Conservation (phyloP, 2,113 vertebrate species). For the Sapajus apella region DNA sequence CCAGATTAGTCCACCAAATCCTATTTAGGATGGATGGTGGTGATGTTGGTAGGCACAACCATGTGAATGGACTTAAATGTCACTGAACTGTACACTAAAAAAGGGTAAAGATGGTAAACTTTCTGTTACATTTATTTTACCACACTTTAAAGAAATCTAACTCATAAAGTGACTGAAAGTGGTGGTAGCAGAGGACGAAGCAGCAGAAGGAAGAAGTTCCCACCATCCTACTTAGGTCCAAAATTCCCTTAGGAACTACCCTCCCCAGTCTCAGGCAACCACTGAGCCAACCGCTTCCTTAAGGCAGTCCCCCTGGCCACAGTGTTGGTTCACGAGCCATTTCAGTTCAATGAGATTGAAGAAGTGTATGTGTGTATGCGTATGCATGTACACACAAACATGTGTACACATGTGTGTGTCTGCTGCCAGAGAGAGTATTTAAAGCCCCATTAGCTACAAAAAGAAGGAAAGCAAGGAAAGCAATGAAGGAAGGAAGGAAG, state of each 20-base stretch:
- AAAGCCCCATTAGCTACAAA: too few relatives aligned
- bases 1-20: not conserved
- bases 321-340: not conserved
- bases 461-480: too few relatives aligned
- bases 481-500: too few relatives aligned
- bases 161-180: not conserved
- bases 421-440: too few relatives aligned
- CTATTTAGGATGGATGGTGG: not conserved
- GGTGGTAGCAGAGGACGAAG: not conserved
- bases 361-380: not conserved
- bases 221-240: not conserved
- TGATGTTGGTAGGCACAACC: not conserved
- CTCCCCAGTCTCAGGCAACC: not conserved
- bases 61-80: not conserved
- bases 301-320: not conserved
- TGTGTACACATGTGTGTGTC: not conserved
- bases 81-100: not conserved
- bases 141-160: not conserved
- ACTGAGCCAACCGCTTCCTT: not conserved
- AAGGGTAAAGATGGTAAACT: not conserved
- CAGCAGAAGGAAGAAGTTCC: not conserved
- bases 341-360: not conserved
- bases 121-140: not conserved
- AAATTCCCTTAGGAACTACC: not conserved
- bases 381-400: accelerated